Conservation (phyloP, 2,113 vertebrate species). For the Eudyptes chrysolophus region DNA sequence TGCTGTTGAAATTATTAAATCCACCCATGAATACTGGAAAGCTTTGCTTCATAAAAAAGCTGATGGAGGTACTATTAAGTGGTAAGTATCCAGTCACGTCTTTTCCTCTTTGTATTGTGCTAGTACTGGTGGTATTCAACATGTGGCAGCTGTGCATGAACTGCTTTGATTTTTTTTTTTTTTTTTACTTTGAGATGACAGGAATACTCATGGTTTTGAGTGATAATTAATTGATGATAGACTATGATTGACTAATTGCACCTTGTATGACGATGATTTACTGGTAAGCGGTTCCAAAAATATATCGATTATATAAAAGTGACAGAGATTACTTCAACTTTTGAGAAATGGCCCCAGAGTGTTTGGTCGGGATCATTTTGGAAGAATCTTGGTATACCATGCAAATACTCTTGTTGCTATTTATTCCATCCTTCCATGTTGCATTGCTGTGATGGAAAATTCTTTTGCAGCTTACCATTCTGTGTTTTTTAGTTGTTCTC, state of each 20-base stretch:
- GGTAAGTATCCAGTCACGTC: slow-evolving; percentile 75
- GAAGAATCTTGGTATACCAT: not conserved
- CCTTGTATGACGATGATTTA: not conserved
- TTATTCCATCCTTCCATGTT: not conserved
- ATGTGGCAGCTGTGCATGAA: not conserved
- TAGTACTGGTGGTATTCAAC: not conserved
- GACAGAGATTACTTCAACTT: not conserved
- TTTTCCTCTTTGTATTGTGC: not conserved
- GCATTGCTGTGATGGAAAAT: not conserved
- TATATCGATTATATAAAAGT: not conserved
- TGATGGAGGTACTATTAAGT: slow-evolving; percentile 81
- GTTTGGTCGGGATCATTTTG: not conserved
- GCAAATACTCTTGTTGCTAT: not conserved
- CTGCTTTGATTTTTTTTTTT: not conserved
- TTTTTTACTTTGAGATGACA: not conserved
- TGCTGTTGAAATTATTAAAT: slow-evolving; percentile 87
- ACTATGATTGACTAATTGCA: not conserved
- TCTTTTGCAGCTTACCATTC: not conserved
- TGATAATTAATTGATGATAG: not conserved
- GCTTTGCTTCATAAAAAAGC: slow-evolving; percentile 84
- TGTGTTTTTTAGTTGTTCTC: not conserved
- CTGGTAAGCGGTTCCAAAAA: not conserved
- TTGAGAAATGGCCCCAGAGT: not conserved
- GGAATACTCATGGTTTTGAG: not conserved
- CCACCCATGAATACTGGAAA: slow-evolving; percentile 89